Evolutionary conservation across 2,113 vertebrate species (phyloP).

Genomic region (Myrmecobius fasciatus): DNA sequence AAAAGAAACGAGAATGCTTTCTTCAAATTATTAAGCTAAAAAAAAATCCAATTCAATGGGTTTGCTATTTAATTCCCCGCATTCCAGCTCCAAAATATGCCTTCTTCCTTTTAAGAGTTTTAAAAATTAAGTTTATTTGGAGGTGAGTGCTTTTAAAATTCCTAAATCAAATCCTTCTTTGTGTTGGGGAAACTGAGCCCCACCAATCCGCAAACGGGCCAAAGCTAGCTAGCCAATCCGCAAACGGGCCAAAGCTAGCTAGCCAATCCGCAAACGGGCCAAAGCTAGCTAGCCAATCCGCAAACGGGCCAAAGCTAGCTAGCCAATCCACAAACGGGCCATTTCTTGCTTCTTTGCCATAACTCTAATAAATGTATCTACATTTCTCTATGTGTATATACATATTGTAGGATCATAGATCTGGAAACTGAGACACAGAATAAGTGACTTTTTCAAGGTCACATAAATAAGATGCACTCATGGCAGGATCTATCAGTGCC

Average conservation of each 20-base stretch:
- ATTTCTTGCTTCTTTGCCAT: neutral
- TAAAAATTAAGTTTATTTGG: neutral
- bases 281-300: rapidly evolving
- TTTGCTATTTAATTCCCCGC: neutral
- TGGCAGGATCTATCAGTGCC: neutral
- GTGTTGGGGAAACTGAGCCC: neutral
- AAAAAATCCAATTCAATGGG: neutral
- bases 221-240: rapidly evolving
- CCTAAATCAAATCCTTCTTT: neutral
- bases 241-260: neutral
- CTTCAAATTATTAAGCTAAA: neutral
- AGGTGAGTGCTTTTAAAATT: neutral
- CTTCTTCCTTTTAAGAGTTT: neutral
- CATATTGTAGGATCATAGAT: neutral
- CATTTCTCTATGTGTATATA: neutral
- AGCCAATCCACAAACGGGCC: neutral
- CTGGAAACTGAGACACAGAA: neutral
- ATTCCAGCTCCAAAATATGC: neutral
- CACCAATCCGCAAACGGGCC: rapidly evolving
- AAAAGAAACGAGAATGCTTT: neutral
- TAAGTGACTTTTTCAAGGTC: neutral
- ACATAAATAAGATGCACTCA: neutral
- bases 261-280: rapidly evolving
- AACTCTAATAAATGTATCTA: neutral
- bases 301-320: no score